Conservation (phyloP, 2,797 vertebrate species). For the Pantherophis vulpinus region DNA sequence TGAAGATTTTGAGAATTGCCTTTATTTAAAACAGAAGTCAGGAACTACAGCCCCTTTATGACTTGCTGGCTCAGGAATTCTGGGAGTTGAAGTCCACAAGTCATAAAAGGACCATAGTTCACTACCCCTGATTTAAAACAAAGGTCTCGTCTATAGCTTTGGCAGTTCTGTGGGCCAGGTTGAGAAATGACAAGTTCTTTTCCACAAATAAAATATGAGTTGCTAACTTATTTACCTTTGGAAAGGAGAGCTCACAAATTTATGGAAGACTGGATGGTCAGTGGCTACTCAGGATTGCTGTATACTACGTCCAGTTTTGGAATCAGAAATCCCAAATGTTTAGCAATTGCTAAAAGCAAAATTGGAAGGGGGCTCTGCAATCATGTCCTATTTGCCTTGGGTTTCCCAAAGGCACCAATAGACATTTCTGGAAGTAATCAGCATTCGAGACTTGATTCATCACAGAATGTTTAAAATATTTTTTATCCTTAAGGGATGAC, state of each 20-base stretch:
- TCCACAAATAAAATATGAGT: neutral
- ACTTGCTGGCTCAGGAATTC: neutral
- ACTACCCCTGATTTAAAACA: neutral
- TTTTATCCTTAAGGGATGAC: neutral
- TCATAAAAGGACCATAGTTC: neutral
- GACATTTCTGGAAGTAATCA: neutral
- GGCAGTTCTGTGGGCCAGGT: neutral
- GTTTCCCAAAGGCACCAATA: neutral
- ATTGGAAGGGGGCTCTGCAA: neutral
- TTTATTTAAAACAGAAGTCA: neutral
- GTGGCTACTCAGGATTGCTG: neutral
- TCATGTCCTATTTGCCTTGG: neutral
- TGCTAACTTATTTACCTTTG: neutral
- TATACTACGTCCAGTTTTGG: neutral
- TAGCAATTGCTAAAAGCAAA: neutral
- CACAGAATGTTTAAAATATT: neutral
- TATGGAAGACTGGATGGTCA: no score
- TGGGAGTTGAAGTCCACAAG: neutral
- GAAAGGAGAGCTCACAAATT: neutral
- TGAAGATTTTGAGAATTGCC: neutral
- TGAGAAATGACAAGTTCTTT: neutral
- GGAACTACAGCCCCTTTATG: neutral
- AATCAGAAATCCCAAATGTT: neutral
- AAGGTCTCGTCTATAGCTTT: neutral
- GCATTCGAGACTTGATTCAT: neutral